Evolutionary conservation across 2,797 vertebrate genomes (phyloP), one percentile per base, ranked within the genome.

Genomic region (Scleropages formosus): DNA sequence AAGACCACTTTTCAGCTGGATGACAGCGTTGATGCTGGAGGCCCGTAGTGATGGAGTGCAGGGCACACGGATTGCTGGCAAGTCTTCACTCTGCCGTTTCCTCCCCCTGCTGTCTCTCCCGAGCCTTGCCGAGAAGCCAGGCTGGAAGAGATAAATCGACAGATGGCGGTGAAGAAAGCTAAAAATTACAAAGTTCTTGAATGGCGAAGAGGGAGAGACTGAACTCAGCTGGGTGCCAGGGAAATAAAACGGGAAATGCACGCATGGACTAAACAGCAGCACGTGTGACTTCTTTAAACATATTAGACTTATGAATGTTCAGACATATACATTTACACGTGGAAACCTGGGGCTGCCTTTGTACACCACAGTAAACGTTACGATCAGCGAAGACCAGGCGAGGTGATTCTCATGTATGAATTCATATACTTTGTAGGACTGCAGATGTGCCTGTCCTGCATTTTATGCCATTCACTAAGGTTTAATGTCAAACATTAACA

Each of bases 11-110:
- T 81, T 78, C 74, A 74, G 72, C 78, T 77, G 75, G 81, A 81
- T 83, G 66, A 81, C 77, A 80, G 80, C 81, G 75, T 80, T 81
- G 77, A 80, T 78, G 80, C 80, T 81, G 77, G 66, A 80, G 78
- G 81, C 82, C 75, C 73, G 72, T 70, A 62, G n/a, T 78, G 75
- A 80, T 81, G 81, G 61, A 82, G 80, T 70, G 46, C 61, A 62
- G 73, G 84, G 79, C 86, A 88, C 87, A 90, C 87, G 89, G 87
- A 90, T 89, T 82, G 83, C 85, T 82, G 87, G 87, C 82, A 83
- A 27, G 68, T 85, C 81, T 83, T 78, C 12, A 65, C 77, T 80
- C 74, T 46, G 78, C 81, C 78, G 80, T 83, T 85, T 78, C 82
- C 27, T 24, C 66, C 20, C 20, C 20, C 16, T 20, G 22, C 74